Evolutionary conservation across 2,888 invertebrate genomes (phyloP), one percentile per base, ranked within the genome.

Genomic region (Catocala nupta): DNA sequence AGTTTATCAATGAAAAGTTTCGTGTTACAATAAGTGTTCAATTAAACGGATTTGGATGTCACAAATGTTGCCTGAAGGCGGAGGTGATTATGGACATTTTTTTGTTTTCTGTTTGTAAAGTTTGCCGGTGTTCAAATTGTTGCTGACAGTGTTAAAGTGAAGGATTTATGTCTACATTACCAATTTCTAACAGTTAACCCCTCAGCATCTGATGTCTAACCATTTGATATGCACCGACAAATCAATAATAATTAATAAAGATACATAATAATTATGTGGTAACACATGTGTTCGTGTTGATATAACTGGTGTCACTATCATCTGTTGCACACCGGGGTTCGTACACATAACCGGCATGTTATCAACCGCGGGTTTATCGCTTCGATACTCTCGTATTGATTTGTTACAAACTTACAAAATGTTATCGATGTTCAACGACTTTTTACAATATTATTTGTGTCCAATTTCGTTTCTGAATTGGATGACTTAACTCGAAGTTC

Each of bases 1-100:
- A 65, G 73, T 73, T 74, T 70, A 75, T 81, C 84, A 79, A 81
- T 84, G 77, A 80, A 73, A 70, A 80, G 75, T 80, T 73, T 72
- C 57, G 80, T 80, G 84, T 60, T 63, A 39, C 64, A 63, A 76
- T 63, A 64, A 77, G 79, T 87, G 88, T 71, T 59, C 67, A 68
- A 65, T 76, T 65, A 81, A 56, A 78, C 81, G 87, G 88, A 87
- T 87, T 87, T 89, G 89, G 90, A 92, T 92, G 92, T 90, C 92
- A 87, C 91, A 84, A 80, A 93, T 93, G 93, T 86, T 93, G 77
- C 93, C 93, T 67, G 93, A 93, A 80, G 90, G 89, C 78, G 91
- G 87, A 92, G 93, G 93, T 94, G 88, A 91, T 79, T 88, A 88
- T 85, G 72, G 62, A 66, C 63, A 63, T 61, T 44, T 59, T 58